A percentile compares a stretch with the other conserved stretches of the same genome.
These are phyloP conservation scores for Pseudotriccus pelzelni DNA, from an alignment of 2,797 vertebrate species.

Conservation along the genomic window DNA sequence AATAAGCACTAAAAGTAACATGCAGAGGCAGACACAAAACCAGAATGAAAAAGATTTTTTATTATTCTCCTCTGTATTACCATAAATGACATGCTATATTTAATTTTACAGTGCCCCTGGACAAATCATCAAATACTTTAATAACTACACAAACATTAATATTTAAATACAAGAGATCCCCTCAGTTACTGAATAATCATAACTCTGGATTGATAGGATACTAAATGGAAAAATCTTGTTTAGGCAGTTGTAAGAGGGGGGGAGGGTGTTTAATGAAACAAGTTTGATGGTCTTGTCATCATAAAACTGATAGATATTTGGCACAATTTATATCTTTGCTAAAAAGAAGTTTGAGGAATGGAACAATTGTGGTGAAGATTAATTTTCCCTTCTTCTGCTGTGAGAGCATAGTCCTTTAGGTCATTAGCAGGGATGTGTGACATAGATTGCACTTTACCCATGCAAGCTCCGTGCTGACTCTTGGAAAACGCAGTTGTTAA, in stretches of 20 bases:
- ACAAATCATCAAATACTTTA: constrained; percentile 75
- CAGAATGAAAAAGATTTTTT: constrained; percentile 63
- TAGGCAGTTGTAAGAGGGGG: constrained; percentile 65
- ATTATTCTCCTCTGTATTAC: constrained; percentile 59
- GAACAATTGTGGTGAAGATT: constrained; percentile 63
- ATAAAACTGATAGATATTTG: constrained; percentile 74
- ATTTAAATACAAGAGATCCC: constrained; percentile 73
- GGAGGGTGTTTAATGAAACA: constrained; percentile 72
- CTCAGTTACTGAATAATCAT: constrained; percentile 67
- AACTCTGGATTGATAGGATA: constrained; percentile 69
- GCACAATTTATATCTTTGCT: constrained; percentile 71
- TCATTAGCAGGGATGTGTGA: constrained; percentile 45
- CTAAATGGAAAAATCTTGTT: constrained; percentile 75
- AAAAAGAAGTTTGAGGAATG: constrained; percentile 72
- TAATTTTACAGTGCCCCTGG: constrained; percentile 71
- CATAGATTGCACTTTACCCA: constrained; percentile 26
- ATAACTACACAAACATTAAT: constrained; percentile 78
- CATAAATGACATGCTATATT: constrained; percentile 71
- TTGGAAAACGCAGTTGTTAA: constrained; percentile 24
- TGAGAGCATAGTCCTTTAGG: constrained; percentile 32
- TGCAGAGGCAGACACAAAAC: constrained; percentile 47
- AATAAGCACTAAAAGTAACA: constrained; percentile 46
- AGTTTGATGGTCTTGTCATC: constrained; percentile 70
- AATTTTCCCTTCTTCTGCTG: constrained; percentile 50
- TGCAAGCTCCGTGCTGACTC: constrained; percentile 25